Evolutionary conservation across 1,140 invertebrate genomes (phyloP).

Genomic region (Neotoxoptera formosana): DNA sequence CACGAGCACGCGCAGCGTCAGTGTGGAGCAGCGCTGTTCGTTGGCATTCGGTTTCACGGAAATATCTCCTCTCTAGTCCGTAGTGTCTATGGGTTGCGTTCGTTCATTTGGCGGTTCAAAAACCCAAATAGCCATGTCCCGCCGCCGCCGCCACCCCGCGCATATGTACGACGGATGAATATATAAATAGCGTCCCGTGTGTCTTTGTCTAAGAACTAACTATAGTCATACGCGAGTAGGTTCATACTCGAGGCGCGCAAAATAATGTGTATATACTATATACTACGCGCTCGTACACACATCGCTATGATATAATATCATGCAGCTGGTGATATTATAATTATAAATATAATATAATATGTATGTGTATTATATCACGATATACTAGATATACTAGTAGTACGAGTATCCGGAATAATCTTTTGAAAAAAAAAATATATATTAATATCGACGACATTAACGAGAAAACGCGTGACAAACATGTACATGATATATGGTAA

Average conservation of each 20-base stretch:
- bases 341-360: not conserved
- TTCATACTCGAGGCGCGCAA: not conserved
- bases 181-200: conserved; percentile 41
- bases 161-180: conserved; percentile 46
- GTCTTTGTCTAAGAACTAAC: conserved; percentile 37
- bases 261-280: not conserved
- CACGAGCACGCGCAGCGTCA: not conserved
- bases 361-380: no score
- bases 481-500: not conserved
- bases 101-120: conserved; percentile 47
- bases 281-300: not conserved
- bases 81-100: not conserved
- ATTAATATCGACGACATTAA: no score
- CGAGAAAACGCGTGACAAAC: not conserved
- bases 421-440: not conserved
- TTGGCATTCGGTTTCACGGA: conserved; percentile 52
- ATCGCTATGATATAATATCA: not conserved
- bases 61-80: conserved; percentile 22
- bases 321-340: not conserved
- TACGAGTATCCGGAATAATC: not conserved
- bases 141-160: conserved; percentile 15
- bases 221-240: conserved; percentile 23
- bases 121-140: conserved; percentile 51
- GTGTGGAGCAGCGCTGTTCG: conserved; percentile 14
- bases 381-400: no score